These are phyloP conservation scores for Zelleria hepariella DNA, from an alignment of 2,888 invertebrate species.

Conservation along the genomic window DNA sequence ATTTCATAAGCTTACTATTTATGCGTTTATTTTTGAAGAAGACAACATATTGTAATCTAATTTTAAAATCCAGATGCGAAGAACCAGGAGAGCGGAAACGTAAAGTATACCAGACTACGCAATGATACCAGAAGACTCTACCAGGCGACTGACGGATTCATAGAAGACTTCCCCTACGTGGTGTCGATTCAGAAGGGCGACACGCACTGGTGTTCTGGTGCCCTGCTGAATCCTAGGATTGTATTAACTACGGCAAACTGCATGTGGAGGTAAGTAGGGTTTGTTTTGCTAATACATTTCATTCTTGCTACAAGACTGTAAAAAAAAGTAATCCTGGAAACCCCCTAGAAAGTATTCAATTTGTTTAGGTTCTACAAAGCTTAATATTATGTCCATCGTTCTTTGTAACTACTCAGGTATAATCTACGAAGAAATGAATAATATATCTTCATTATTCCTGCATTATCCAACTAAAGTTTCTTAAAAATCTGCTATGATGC, in stretches of 20 bases:
- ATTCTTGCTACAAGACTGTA: too few species aligned
- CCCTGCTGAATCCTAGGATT: slow-evolving; percentile 45
- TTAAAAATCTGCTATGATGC: too few species aligned
- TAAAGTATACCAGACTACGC: background rate
- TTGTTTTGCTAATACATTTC: background rate
- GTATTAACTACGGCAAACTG: slow-evolving; percentile 61
- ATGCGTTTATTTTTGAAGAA: too few species aligned
- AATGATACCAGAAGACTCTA: slow-evolving; percentile 34
- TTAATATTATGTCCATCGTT: too few species aligned
- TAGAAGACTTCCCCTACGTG: slow-evolving; percentile 53
- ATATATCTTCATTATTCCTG: too few species aligned
- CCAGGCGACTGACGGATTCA: slow-evolving; percentile 39
- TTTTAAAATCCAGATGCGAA: background rate
- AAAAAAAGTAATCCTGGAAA: too few species aligned
- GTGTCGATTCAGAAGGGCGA: slow-evolving; percentile 50
- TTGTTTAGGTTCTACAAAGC: too few species aligned
- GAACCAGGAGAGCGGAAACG: slow-evolving; percentile 10
- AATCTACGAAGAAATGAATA: too few species aligned
- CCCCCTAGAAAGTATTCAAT: too few species aligned
- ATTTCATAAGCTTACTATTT: too few species aligned
- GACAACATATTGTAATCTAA: background rate
- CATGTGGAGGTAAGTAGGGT: slow-evolving; percentile 47
- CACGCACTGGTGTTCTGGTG: slow-evolving; percentile 58
- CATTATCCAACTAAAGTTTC: too few species aligned
- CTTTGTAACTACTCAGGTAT: too few species aligned